A percentile compares a stretch with the other conserved stretches of the same genome.
Evolutionary conservation across 2,797 vertebrate species (phyloP).

Genomic region (Zenarchopterus dispar): DNA sequence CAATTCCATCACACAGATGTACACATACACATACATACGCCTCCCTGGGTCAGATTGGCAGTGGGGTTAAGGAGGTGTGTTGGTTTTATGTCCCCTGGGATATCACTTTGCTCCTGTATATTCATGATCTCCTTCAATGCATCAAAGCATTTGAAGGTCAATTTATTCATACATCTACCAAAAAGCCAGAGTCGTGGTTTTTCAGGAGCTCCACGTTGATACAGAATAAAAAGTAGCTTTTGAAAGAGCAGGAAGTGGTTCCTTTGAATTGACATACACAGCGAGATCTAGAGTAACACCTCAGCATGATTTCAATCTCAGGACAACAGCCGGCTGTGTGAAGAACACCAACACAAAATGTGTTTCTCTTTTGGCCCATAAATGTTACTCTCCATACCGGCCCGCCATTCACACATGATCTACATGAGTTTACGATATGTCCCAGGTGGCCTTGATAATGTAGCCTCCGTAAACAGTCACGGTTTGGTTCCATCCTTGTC

Average conservation of each 20-base stretch:
- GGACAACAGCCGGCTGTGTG: constrained; percentile 29
- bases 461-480: constrained; percentile 51
- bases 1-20: not conserved
- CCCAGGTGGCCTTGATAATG: constrained; percentile 57
- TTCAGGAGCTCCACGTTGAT: constrained; percentile 30
- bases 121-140: constrained; percentile 59
- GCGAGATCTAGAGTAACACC: constrained; percentile 46
- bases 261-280: constrained; percentile 44
- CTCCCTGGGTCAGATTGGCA: constrained; percentile 22
- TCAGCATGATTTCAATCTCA: constrained; percentile 48
- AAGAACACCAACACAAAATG: constrained; percentile 49
- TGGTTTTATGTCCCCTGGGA: constrained; percentile 51
- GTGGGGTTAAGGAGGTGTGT: constrained; percentile 47
- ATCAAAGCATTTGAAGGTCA: constrained; percentile 31
- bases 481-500: constrained; percentile 31
- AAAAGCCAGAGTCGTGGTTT: constrained; percentile 25
- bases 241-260: constrained; percentile 44
- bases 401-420: constrained; percentile 38
- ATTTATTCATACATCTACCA: constrained; percentile 44
- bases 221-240: constrained; percentile 41
- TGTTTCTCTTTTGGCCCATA: constrained; percentile 25
- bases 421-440: constrained; percentile 47
- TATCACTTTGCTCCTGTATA: constrained; percentile 63
- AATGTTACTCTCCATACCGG: constrained; percentile 47
- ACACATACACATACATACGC: constrained; percentile 12